Evolutionary conservation across 2,888 invertebrate genomes (phyloP), one percentile per base, ranked within the genome.

Genomic region (Leptinotarsa juncta): DNA sequence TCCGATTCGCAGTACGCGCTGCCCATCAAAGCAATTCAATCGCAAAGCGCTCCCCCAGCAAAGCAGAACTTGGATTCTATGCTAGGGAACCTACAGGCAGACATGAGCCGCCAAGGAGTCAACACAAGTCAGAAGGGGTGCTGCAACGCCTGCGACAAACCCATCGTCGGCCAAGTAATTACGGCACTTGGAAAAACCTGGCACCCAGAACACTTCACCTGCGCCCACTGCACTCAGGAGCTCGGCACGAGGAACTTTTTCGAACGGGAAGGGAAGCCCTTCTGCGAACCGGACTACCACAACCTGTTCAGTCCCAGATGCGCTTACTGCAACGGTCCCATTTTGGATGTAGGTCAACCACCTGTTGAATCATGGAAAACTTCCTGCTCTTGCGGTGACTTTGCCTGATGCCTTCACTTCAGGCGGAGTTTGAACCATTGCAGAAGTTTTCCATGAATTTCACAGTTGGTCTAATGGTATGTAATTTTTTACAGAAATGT

Each of bases 171-270:
- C 83, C 98, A 98, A 93, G 94, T 97, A 83, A 96, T 97, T 87
- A 99, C 98, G 78, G 99, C 99, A 23, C 88, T 99, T 88, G 99
- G 98, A 72, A 96, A 97, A 89, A 98, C 98, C 79, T 99, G 98
- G 98, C 99, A 99, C 89, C 98, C 98, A 66, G 99, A 99, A 90
- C 99, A 99, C 89, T 99, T 99, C 89, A 96, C 95, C 76, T 99
- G 99, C 91, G 95, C 95, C 81, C 97, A 98, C 87, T 99, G 99
- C 92, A 95, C 94, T 85, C 96, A 97, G 86, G 97, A 98, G 88
- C 89, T 99, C 85, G 99, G 98, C 77, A 98, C 98, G 72, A 93
- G 97, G 87, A 99, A 98, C 90, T 99, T 99, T 93, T 99, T 98
- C 89, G 99, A 99, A 89, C 92, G 98, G 80, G 98, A 98, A 83